Evolutionary conservation across 2,113 vertebrate species (phyloP), one percentile per base, ranked within the genome.

Genomic region (Corythoichthys intestinalis): DNA sequence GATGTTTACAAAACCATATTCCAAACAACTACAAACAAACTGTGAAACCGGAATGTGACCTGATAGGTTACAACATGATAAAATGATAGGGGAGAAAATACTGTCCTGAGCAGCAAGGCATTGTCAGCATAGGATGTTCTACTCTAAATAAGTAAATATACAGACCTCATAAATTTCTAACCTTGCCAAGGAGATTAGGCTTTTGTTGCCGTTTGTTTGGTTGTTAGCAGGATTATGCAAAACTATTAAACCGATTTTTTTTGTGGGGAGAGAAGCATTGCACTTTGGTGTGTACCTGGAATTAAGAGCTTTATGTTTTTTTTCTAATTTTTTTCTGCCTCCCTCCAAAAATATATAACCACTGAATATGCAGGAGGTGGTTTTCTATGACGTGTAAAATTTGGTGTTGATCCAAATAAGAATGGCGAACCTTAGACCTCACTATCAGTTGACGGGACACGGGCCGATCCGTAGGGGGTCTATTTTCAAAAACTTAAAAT

Each of bases 21-120:
- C 10, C 44, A 63, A n/a, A 17, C 12, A 20, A 54, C 41, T 49
- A 64, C 56, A 60, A 60, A 2, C 2, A 4, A 34, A 66, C 35
- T 50, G 50, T 56, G 74, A 73, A 67, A 62, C 57, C 65, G 49
- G 50, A 77, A 66, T 80, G 46, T 83, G 67, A 56, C 28, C 57
- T 54, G 38, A 15, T 52, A 56, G 54, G 48, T 67, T 70, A 80
- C 2, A 35, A 57, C 39, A 59, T 77, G 66, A 66, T 72, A 48
- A 57, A 65, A n/a, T 70, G 58, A 70, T 66, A 68, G 58, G 59
- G 44, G 46, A 37, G 56, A 66, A n/a, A 57, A 73, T 46, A 60
- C 4, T 37, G 60, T 71, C 70, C 62, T 79, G 75, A 62, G 79
- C 66, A 82, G 80, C 78, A 63, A 63, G 46, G 41, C 61, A 47